Percentiles rank a stretch among this genome's conserved stretches.
Evolutionary conservation across 2,113 vertebrate species (phyloP).

Genomic region (Ameiurus melas): DNA sequence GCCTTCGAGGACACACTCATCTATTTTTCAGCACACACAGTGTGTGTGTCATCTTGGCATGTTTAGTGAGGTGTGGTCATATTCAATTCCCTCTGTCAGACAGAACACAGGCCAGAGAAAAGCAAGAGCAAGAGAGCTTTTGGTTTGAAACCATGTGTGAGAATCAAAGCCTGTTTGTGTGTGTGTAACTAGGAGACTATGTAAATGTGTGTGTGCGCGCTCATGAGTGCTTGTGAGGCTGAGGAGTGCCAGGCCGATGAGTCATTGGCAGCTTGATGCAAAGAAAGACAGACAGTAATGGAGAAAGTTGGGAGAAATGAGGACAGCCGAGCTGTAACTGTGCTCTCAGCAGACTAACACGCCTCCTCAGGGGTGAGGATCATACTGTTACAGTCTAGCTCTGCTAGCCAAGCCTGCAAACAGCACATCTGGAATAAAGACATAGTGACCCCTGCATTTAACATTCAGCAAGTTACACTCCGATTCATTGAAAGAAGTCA

Average conservation of each 20-base stretch:
- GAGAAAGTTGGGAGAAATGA: conserved; percentile 20
- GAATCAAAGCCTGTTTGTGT: conserved; percentile 32
- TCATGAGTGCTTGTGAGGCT: conserved; percentile 11
- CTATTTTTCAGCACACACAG: conserved; percentile 26
- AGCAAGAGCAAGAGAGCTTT: conserved; percentile 20
- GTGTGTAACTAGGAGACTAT: not conserved
- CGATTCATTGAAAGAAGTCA: not conserved
- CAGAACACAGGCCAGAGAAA: conserved; percentile 26
- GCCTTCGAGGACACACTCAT: conserved; percentile 40
- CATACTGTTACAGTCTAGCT: not conserved
- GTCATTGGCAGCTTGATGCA: conserved; percentile 42
- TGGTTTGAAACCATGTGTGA: conserved; percentile 27
- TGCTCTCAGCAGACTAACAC: not conserved
- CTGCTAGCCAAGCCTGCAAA: not conserved
- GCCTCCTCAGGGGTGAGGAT: conserved; percentile 10
- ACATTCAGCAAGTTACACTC: not conserved
- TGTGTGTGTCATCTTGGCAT: conserved; percentile 38
- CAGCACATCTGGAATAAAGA: conserved; percentile 11
- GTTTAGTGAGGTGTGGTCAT: conserved; percentile 46
- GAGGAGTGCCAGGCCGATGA: conserved; percentile 44
- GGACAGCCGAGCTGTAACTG: conserved; percentile 18
- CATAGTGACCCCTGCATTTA: not conserved
- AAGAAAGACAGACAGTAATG: conserved; percentile 27
- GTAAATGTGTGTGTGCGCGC: conserved; percentile 3
- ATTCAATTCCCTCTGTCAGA: conserved; percentile 40